Percentiles rank a stretch among this genome's conserved stretches.
Conservation (phyloP, 2,113 vertebrate species). For the Pituophis catenifer region DNA sequence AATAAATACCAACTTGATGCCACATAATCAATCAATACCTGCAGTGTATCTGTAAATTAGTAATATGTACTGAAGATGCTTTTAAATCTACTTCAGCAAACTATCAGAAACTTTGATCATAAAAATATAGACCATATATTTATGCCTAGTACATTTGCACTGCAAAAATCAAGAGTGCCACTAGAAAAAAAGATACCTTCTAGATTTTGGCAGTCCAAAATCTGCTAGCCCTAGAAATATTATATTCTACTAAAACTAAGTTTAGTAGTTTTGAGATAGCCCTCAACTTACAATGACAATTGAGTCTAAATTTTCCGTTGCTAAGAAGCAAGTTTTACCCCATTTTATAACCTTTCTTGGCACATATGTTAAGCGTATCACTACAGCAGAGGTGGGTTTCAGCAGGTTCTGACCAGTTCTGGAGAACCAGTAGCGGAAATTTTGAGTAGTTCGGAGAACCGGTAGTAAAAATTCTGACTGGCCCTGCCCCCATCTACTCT, state of each 20-base stretch:
- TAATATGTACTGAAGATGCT: not conserved
- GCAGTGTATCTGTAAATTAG: not conserved
- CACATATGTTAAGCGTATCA: not conserved
- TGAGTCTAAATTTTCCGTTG: too few species aligned
- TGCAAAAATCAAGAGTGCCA: not conserved
- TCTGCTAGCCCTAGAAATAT: not conserved
- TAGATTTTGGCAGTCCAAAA: not conserved
- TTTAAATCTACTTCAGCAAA: not conserved
- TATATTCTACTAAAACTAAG: not conserved
- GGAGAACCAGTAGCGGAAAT: too few species aligned
- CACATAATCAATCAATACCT: not conserved
- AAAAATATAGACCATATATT: not conserved
- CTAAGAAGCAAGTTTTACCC: not conserved
- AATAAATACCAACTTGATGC: not conserved
- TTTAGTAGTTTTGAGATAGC: not conserved
- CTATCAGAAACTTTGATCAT: not conserved
- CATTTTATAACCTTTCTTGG: not conserved
- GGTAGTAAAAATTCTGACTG: too few species aligned
- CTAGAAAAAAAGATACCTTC: not conserved
- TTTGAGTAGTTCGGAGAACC: too few species aligned
- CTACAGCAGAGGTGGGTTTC: not conserved
- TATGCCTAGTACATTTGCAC: not conserved
- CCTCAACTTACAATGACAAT: not conserved
- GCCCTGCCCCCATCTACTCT: too few species aligned
- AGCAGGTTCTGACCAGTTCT: too few species aligned